phyloP scores from a whole-genome alignment of 2,888 invertebrate genomes.

The Portevinia maculata region DNA sequence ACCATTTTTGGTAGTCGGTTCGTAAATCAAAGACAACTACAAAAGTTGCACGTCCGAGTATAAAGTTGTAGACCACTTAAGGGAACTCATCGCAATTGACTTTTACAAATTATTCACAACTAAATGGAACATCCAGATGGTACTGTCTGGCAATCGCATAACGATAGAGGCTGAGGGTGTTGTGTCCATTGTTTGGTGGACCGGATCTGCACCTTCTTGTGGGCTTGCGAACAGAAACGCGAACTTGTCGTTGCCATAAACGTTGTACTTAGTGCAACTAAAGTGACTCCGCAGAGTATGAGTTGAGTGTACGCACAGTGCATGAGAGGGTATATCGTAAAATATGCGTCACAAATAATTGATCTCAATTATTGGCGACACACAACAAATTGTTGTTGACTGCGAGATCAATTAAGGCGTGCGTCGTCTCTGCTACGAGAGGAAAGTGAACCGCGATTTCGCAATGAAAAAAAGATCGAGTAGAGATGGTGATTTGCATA shows the following conservation, averaged over 20 bases:
- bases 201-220: constrained; percentile 4
- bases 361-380: constrained; percentile 70
- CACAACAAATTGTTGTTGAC: constrained; percentile 64
- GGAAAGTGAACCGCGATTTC: constrained; percentile 22
- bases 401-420: constrained; percentile 60
- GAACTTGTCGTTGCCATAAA: constrained; percentile 59
- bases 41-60: constrained; percentile 50
- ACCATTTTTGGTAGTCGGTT: constrained; percentile 46
- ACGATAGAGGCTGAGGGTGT: constrained; percentile 36
- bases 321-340: too few species aligned
- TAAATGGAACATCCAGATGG: constrained; percentile 43
- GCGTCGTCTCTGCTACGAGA: neutral
- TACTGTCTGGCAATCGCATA: constrained; percentile 12
- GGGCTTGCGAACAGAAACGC: constrained; percentile 23
- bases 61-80: constrained; percentile 65
- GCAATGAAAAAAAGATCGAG: constrained; percentile 29
- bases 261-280: constrained; percentile 22
- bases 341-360: constrained; percentile 68
- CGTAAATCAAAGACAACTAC: constrained; percentile 51
- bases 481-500: constrained; percentile 26
- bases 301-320: constrained; percentile 2
- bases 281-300: constrained; percentile 28
- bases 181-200: constrained; percentile 43
- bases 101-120: constrained; percentile 4
- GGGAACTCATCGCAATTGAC: constrained; percentile 30